Conservation (phyloP, 1,140 invertebrate genomes). For the Globodera rostochiensis region DNA sequence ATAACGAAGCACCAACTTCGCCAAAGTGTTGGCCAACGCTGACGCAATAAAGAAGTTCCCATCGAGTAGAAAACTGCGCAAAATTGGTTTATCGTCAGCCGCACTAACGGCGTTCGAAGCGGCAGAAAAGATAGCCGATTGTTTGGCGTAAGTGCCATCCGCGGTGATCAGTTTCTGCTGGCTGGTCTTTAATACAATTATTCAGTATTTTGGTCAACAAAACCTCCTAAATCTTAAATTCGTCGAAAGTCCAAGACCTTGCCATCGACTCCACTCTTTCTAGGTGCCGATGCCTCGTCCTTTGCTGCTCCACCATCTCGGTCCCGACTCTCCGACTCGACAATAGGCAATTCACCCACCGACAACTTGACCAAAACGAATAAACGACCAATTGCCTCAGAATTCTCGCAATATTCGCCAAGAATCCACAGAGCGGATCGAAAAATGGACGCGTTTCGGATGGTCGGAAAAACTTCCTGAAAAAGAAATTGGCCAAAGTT, state of each 20-base stretch:
- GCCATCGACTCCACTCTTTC: constrained; percentile 25
- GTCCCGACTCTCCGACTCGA: constrained; percentile 75
- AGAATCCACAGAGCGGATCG: constrained; percentile 95
- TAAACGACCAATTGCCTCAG: constrained; percentile 70
- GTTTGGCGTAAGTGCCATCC: constrained; percentile 97
- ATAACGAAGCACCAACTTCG: constrained; percentile 84
- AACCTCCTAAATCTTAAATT: neutral
- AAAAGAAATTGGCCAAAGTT: neutral
- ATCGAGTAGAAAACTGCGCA: constrained; percentile 85
- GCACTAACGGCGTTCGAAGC: constrained; percentile 61
- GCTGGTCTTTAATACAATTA: constrained; percentile 43
- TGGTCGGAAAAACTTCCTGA: constrained; percentile 79
- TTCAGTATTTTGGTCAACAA: neutral
- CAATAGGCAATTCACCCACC: constrained; percentile 77
- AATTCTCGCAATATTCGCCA: constrained; percentile 85
- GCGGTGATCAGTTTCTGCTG: constrained; percentile 80
- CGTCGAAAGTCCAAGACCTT: constrained; percentile 25
- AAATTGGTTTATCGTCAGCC: constrained; percentile 70
- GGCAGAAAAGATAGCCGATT: constrained; percentile 87
- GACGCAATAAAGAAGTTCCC: constrained; percentile 96
- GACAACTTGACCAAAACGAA: constrained; percentile 56
- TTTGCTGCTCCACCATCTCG: constrained; percentile 69
- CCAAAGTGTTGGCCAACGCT: constrained; percentile 83
- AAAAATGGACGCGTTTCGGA: constrained; percentile 76
- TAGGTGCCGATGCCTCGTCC: constrained; percentile 19